Percentiles rank a stretch among this genome's conserved stretches.
Evolutionary conservation across 2,888 invertebrate genomes (phyloP).

Genomic region (Rhaphigaster nebulosa): DNA sequence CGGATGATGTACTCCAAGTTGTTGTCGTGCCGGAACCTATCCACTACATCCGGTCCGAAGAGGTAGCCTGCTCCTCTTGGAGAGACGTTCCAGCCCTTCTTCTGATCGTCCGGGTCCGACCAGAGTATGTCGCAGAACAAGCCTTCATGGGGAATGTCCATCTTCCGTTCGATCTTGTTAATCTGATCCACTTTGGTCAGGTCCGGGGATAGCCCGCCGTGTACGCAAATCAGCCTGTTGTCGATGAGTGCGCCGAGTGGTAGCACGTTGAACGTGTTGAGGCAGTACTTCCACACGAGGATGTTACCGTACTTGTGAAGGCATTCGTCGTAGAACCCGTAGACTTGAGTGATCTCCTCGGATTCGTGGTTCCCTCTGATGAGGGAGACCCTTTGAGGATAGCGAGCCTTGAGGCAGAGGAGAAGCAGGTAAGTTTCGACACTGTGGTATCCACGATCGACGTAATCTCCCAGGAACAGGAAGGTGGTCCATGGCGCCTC

Average conservation of each 20-base stretch:
- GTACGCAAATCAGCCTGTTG: conserved; percentile 98
- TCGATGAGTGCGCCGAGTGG: conserved; percentile 97
- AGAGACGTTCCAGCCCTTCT: conserved; percentile 95
- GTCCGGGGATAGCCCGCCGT: conserved; percentile 97
- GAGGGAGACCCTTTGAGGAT: conserved; percentile 97
- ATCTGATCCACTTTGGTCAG: conserved; percentile 99
- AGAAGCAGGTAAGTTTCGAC: conserved; percentile 98
- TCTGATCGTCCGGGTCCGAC: conserved; percentile 98
- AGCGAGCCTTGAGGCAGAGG: conserved; percentile 96
- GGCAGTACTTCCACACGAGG: conserved; percentile 99
- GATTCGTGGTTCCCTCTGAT: conserved; percentile 99
- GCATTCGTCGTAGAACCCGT: conserved; percentile 99
- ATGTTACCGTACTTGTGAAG: conserved; percentile 98
- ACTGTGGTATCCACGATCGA: conserved; percentile 98
- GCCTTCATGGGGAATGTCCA: conserved; percentile 97
- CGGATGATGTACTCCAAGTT: conserved; percentile 98
- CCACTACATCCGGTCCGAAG: conserved; percentile 97
- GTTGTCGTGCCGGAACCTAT: conserved; percentile 96
- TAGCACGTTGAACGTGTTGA: conserved; percentile 98
- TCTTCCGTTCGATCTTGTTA: conserved; percentile 96
- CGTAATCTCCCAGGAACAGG: conserved; percentile 99
- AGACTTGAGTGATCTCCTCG: conserved; percentile 98
- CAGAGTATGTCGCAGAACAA: conserved; percentile 99
- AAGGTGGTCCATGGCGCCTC: conserved; percentile 99
- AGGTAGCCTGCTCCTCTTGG: conserved; percentile 98